Base-by-base conservation (phyloP, 2,113 vertebrate genomes). In the Rhinoderma darwinii region DNA sequence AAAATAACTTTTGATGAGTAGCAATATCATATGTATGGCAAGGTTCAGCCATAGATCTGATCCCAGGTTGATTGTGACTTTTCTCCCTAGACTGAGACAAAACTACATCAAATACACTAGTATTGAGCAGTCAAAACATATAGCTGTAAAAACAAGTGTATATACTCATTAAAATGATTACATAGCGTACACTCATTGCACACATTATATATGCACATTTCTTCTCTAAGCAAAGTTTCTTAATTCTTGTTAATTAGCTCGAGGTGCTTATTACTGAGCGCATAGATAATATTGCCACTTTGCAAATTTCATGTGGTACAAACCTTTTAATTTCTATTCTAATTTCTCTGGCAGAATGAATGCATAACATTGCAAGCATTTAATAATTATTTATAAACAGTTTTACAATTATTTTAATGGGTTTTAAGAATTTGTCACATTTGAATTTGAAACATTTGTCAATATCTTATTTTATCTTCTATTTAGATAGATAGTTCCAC, bases 81-180 rank as follows among this genome's bases (percentile, higher is more conserved):
- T 72, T 77, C 15, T 30, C 25, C 1, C 4, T 41, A 59, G 30
- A 5, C 5, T 39, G 18, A 56, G 18, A 30, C 5, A 5, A 9
- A n/a, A 39, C 15, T 56, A 7, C 20, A 37, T 56, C 30, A 79
- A 11, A 70, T 72, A 8, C 41, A 17, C 68, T 72, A 41, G 7
- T 81, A 41, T 30, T 12, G 47, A 37, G 27, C 11, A 80, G 39
- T 81, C 27, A 11, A 50, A 78, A 47, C 11, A 20, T 30, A 20
- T 77, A 50, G 30, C 15, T 77, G 27, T 32, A 50, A 47, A 10
- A 30, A 54, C 44, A 77, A 77, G 8, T 39, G 32, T 50, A 39
- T 47, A 80, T 27, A 56, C 78, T 81, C 20, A 81, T 81, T 81
- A 81, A 32, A 5, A 37, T 35, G 22, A 80, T 59, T 56, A 59